Evolutionary conservation across 2,113 vertebrate genomes (phyloP).

Genomic region (Salvator merianae): DNA sequence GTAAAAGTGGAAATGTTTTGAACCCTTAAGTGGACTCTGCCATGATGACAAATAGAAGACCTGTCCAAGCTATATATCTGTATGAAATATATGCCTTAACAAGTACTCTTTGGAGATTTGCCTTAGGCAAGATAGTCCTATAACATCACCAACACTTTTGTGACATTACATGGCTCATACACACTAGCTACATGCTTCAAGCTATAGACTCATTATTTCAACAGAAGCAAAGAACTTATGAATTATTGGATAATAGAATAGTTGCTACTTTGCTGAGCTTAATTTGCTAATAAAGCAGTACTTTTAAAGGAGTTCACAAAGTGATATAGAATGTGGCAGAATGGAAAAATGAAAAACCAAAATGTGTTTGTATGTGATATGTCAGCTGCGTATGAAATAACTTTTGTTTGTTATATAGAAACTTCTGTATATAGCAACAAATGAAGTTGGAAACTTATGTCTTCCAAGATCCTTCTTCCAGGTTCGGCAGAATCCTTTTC

Average conservation of each 20-base stretch:
- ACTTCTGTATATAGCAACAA: neutral
- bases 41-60: neutral
- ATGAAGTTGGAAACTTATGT: neutral
- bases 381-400: slow-evolving; percentile 36
- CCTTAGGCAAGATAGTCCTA: neutral
- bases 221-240: neutral
- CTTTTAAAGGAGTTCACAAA: neutral
- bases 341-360: too few species aligned
- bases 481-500: slow-evolving; percentile 34
- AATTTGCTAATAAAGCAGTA: slow-evolving; percentile 5
- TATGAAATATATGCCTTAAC: neutral
- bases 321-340: too few species aligned
- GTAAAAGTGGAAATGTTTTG: neutral
- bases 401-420: slow-evolving; percentile 23
- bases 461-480: neutral
- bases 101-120: neutral
- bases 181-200: neutral
- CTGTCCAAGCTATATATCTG: neutral
- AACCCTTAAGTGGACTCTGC: neutral
- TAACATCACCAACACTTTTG: neutral
- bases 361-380: neutral
- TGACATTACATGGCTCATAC: neutral
- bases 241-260: slow-evolving; percentile 1
- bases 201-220: neutral
- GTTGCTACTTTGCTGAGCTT: neutral